phyloP scores from a whole-genome alignment of 2,888 invertebrate genomes.

The Acrobasis suavella region DNA sequence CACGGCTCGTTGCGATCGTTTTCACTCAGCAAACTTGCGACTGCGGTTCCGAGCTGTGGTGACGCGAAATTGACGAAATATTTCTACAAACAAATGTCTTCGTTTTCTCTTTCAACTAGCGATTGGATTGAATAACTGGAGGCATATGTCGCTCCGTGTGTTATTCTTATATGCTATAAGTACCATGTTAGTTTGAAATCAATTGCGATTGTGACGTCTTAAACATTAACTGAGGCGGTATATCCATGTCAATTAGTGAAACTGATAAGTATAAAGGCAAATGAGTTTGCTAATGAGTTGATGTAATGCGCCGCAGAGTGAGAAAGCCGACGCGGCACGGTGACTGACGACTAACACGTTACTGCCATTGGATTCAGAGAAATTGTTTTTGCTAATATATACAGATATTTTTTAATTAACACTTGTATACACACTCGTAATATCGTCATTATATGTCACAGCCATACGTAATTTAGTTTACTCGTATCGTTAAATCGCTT shows the following conservation, averaged over 20 bases:
- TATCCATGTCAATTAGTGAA: slow-evolving; percentile 21
- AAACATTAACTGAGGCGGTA: slow-evolving; percentile 8
- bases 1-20: slow-evolving; percentile 53
- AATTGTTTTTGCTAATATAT: neutral
- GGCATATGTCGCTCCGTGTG: slow-evolving; percentile 16
- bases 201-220: slow-evolving; percentile 14
- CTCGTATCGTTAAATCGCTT: too few species aligned
- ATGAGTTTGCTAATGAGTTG: slow-evolving; percentile 21
- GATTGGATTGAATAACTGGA: slow-evolving; percentile 44
- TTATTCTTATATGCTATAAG: neutral
- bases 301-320: slow-evolving; percentile 20
- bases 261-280: slow-evolving; percentile 18
- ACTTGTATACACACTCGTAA: neutral
- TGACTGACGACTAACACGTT: slow-evolving; percentile 7
- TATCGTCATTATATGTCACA: too few species aligned
- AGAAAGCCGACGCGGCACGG: slow-evolving; percentile 8
- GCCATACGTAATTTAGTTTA: too few species aligned
- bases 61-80: slow-evolving; percentile 65
- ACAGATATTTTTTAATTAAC: neutral
- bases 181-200: slow-evolving; percentile 4
- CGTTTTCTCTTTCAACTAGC: slow-evolving; percentile 64
- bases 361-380: slow-evolving; percentile 15
- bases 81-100: slow-evolving; percentile 65
- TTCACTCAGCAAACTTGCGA: slow-evolving; percentile 62
- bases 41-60: slow-evolving; percentile 41